A percentile compares a stretch with the other conserved stretches of the same genome.
Evolutionary conservation across 2,113 vertebrate genomes (phyloP).

Genomic region (Psophia crepitans): DNA sequence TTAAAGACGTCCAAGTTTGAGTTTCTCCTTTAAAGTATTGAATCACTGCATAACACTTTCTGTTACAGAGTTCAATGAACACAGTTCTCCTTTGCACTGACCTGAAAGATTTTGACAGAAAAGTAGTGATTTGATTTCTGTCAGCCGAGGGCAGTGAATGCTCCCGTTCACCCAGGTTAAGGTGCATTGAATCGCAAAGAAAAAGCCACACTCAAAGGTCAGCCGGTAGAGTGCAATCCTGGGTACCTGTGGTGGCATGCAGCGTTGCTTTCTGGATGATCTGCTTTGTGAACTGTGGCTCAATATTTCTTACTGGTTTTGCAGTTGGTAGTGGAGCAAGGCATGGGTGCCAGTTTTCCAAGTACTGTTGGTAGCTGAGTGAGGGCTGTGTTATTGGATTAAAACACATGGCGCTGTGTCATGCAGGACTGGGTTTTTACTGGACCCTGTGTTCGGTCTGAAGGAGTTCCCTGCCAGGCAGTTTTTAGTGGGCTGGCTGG

Average conservation of each 20-base stretch:
- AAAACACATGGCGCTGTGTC: neutral
- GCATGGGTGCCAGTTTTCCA: neutral
- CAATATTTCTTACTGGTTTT: neutral
- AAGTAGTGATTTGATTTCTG: neutral
- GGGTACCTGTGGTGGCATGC: rapidly evolving
- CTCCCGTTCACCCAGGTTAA: neutral
- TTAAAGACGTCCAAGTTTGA: neutral
- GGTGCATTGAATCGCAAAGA: neutral
- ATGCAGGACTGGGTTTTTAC: neutral
- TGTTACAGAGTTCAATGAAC: neutral
- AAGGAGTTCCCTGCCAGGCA: neutral
- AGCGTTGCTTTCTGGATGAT: neutral
- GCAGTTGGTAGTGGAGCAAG: neutral
- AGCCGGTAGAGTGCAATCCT: neutral
- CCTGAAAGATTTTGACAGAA: neutral
- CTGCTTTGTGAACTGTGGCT: neutral
- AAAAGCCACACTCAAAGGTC: neutral
- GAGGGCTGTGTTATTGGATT: neutral
- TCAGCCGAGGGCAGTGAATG: neutral
- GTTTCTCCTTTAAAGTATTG: neutral
- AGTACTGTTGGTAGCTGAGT: neutral
- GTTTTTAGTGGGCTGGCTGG: neutral
- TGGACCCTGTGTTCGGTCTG: neutral
- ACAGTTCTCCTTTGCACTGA: neutral
- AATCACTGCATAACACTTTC: neutral